Percentiles rank a stretch among this genome's conserved stretches.
Conservation (phyloP, 2,797 vertebrate genomes). For the Toxotes lorentzi region DNA sequence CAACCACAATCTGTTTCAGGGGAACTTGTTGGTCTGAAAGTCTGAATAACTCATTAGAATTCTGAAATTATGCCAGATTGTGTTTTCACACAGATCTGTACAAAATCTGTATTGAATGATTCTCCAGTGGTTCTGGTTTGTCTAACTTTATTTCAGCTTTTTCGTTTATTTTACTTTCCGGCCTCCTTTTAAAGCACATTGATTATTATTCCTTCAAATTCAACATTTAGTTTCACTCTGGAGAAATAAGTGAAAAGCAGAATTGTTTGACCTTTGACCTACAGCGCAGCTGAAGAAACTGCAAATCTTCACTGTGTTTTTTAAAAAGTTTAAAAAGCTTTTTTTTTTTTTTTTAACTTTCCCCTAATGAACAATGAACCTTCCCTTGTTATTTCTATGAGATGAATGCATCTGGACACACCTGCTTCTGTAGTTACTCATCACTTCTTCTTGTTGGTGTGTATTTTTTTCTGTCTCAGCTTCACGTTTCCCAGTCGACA, state of each 20-base stretch:
- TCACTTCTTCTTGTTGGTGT: not conserved
- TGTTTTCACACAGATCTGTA: too few relatives aligned
- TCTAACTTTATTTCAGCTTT: not conserved
- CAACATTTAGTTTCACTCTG: not conserved
- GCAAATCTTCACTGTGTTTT: not conserved
- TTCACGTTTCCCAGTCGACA: constrained; percentile 90
- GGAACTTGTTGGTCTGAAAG: too few relatives aligned
- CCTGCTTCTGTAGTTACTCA: not conserved
- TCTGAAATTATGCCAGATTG: too few relatives aligned
- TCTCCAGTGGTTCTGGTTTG: too few relatives aligned
- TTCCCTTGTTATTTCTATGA: too few relatives aligned
- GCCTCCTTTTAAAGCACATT: not conserved
- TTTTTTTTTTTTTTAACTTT: too few relatives aligned
- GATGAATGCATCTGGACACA: not conserved
- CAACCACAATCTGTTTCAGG: not conserved
- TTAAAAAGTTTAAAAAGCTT: constrained; percentile 1
- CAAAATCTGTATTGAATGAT: too few relatives aligned
- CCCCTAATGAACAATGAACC: too few relatives aligned
- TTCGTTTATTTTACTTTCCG: not conserved
- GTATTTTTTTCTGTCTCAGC: constrained; percentile 77
- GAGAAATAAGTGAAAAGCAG: not conserved
- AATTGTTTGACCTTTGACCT: not conserved
- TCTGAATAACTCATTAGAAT: too few relatives aligned
- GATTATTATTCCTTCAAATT: constrained; percentile 12
- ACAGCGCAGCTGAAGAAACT: constrained; percentile 4